Percentiles rank a stretch among this genome's conserved stretches.
Evolutionary conservation across 2,888 invertebrate genomes (phyloP).

Genomic region (Ormia ochracea): DNA sequence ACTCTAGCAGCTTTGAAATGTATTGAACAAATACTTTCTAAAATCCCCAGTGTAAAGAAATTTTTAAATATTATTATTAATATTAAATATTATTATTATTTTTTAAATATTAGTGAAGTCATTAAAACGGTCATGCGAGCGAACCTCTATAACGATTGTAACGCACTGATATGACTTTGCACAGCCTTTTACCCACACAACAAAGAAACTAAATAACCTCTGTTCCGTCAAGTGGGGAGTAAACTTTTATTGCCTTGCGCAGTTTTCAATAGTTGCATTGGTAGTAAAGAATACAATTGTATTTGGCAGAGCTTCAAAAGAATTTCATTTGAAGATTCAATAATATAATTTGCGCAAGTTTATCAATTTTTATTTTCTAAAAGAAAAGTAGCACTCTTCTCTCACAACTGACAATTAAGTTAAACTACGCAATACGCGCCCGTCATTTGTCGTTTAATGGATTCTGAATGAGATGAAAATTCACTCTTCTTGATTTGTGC

Average conservation of each 20-base stretch:
- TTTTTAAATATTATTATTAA: too few relatives aligned
- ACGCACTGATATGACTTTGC: slow-evolving; percentile 1
- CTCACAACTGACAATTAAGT: too few relatives aligned
- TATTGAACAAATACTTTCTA: too few relatives aligned
- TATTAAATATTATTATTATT: too few relatives aligned
- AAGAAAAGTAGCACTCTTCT: too few relatives aligned
- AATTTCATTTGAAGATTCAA: background rate
- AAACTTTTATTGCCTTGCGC: background rate
- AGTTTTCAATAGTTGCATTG: background rate
- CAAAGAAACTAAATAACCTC: background rate
- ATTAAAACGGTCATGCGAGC: background rate
- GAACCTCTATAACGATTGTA: background rate
- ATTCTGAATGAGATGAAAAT: too few relatives aligned
- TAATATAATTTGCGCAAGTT: background rate
- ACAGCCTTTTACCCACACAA: background rate
- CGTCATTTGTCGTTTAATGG: too few relatives aligned
- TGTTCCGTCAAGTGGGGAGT: background rate
- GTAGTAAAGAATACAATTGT: background rate
- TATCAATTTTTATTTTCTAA: background rate
- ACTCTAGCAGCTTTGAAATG: too few relatives aligned
- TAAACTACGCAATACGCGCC: too few relatives aligned
- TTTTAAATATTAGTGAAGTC: too few relatives aligned
- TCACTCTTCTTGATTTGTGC: too few relatives aligned
- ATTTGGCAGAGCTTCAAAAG: background rate
- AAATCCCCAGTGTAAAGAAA: too few relatives aligned